Evolutionary conservation across 1,140 invertebrate genomes (phyloP).

Genomic region (Neomicropteryx cornuta): DNA sequence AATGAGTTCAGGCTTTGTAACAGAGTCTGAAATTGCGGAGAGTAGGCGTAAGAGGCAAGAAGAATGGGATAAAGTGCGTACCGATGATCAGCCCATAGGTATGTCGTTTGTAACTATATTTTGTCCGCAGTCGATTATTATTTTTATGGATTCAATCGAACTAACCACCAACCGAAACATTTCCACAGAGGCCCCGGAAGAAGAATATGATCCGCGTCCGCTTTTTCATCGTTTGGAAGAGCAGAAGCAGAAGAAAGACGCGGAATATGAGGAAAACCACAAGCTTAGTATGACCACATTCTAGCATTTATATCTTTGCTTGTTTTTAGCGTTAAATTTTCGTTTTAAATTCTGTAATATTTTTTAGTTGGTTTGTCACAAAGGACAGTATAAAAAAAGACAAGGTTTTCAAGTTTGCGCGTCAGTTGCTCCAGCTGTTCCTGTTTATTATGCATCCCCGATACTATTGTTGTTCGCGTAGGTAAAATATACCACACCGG

Average conservation of each 20-base stretch:
- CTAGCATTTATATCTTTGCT: constrained; percentile 3
- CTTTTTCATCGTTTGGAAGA: constrained; percentile 84
- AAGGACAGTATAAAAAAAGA: too few species aligned
- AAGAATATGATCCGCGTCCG: constrained; percentile 67
- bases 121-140: constrained; percentile 7
- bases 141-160: too few species aligned
- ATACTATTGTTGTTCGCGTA: too few species aligned
- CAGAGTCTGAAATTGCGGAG: constrained; percentile 75
- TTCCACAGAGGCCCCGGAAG: constrained; percentile 76
- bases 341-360: too few species aligned
- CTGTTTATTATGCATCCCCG: too few species aligned
- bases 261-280: constrained; percentile 90
- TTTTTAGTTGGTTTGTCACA: too few species aligned
- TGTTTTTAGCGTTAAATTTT: too few species aligned
- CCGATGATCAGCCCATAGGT: constrained; percentile 81
- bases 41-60: constrained; percentile 68
- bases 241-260: constrained; percentile 79
- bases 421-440: too few species aligned
- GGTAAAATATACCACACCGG: too few species aligned
- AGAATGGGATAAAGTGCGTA: constrained; percentile 90
- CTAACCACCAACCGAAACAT: too few species aligned
- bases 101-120: constrained; percentile 18
- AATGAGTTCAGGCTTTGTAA: constrained; percentile 85
- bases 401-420: too few species aligned
- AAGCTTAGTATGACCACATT: constrained; percentile 65